These are phyloP conservation scores for Pyrrhosoma nymphula DNA, from an alignment of 2,888 invertebrate genomes.

Conservation along the genomic window DNA sequence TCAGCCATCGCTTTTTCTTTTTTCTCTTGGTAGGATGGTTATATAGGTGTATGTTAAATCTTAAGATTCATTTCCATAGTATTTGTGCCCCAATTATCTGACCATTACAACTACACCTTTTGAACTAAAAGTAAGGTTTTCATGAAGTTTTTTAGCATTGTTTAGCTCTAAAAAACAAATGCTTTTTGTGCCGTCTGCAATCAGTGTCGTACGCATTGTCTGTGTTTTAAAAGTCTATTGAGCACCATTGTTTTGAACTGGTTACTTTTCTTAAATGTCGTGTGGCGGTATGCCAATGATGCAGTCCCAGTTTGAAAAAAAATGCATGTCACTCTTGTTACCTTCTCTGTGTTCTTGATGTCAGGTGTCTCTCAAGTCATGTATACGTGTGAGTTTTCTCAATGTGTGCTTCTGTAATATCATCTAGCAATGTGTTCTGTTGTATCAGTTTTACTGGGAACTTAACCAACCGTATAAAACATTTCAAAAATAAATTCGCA, in stretches of 20 bases:
- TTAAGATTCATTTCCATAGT: background rate
- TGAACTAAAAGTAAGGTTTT: background rate
- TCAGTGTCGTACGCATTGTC: constrained; percentile 47
- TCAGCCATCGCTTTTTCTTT: constrained; percentile 60
- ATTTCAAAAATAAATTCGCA: background rate
- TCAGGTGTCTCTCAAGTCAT: constrained; percentile 40
- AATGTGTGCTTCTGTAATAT: constrained; percentile 21
- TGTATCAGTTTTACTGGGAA: background rate
- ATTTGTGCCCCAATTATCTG: background rate
- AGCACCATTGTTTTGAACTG: constrained; percentile 46
- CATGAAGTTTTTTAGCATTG: background rate
- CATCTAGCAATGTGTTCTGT: background rate
- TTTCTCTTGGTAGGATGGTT: background rate
- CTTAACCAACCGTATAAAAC: background rate
- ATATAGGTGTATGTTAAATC: background rate
- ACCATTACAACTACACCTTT: background rate
- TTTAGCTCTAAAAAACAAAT: constrained; percentile 12
- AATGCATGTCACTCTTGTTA: constrained; percentile 29
- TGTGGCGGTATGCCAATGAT: constrained; percentile 5
- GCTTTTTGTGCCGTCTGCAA: constrained; percentile 54
- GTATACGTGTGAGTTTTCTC: constrained; percentile 25
- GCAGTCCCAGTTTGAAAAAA: constrained; percentile 17
- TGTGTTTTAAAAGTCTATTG: constrained; percentile 26
- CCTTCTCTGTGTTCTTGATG: constrained; percentile 51
- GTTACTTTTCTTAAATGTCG: constrained; percentile 53